Conservation (phyloP, 2,888 invertebrate species). For the Drosophila mulleri region DNA sequence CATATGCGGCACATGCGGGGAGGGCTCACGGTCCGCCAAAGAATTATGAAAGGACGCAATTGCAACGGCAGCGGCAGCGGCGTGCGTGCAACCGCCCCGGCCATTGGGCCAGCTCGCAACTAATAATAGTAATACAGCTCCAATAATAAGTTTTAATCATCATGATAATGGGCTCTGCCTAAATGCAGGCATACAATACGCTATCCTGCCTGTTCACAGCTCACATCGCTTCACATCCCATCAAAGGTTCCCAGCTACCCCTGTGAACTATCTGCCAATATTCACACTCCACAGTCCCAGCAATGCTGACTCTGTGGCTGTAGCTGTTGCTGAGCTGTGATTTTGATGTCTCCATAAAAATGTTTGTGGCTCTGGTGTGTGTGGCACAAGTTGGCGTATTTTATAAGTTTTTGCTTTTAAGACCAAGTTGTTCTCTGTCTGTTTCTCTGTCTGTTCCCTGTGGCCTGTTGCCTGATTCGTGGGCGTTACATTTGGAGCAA, state of each 20-base stretch:
- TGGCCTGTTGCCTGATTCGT: conserved; percentile 21
- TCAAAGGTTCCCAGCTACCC: conserved; percentile 2
- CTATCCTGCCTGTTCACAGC: conserved; percentile 14
- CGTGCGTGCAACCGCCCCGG: conserved; percentile 71
- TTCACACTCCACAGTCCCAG: conserved; percentile 42
- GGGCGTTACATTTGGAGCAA: conserved; percentile 68
- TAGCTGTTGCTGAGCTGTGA: conserved; percentile 19
- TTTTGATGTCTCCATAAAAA: conserved; percentile 76
- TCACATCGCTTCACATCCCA: background rate
- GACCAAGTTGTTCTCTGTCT: conserved; percentile 26
- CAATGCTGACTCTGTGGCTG: background rate
- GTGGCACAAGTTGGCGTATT: conserved; percentile 54
- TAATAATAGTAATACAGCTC: conserved; percentile 79
- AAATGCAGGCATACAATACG: conserved; percentile 46
- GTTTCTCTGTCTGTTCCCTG: conserved; percentile 8
- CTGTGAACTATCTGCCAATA: conserved; percentile 9
- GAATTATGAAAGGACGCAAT: conserved; percentile 73
- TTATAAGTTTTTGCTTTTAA: conserved; percentile 63
- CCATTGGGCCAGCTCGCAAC: conserved; percentile 41
- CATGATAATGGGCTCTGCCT: conserved; percentile 75
- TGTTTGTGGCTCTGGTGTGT: conserved; percentile 34
- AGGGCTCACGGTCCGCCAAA: conserved; percentile 17
- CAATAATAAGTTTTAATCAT: conserved; percentile 82
- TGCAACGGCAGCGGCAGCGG: conserved; percentile 55
- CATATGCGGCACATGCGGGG: conserved; percentile 48